Evolutionary conservation across 92 coral and sea anemone species (phyloP).

Genomic region (Umimayanthus chanpuru): DNA sequence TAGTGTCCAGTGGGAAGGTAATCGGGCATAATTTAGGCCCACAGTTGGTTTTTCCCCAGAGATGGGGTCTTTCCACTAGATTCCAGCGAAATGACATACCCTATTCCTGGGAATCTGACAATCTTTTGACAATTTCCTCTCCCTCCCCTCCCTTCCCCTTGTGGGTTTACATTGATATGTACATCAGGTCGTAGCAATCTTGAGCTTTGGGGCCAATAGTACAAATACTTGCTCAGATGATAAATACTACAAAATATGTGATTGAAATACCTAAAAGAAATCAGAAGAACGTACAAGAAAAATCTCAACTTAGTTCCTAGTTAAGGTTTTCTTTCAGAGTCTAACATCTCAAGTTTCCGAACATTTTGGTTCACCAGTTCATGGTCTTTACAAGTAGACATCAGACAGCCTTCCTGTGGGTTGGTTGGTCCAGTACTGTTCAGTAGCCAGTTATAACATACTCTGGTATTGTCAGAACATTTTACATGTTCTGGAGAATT

Average conservation of each 20-base stretch:
- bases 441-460: background rate
- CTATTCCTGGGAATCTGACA: no score
- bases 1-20: no score
- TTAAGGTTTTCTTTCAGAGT: no score
- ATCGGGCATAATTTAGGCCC: no score
- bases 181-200: background rate
- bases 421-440: background rate
- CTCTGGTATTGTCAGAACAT: background rate
- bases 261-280: background rate
- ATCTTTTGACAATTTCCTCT: no score
- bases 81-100: no score
- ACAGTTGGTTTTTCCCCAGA: no score
- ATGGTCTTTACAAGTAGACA: background rate
- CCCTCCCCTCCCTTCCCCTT: no score
- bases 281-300: background rate
- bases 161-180: no score
- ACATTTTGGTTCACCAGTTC: background rate
- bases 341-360: background rate
- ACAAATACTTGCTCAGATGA: background rate
- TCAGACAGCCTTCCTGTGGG: background rate
- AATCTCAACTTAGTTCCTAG: background rate
- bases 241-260: background rate
- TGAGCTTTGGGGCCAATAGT: no score
- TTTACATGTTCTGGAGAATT: background rate
- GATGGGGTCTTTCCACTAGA: no score